phyloP scores from a whole-genome alignment of 2,797 vertebrate species.

The Anguilla pacifica region DNA sequence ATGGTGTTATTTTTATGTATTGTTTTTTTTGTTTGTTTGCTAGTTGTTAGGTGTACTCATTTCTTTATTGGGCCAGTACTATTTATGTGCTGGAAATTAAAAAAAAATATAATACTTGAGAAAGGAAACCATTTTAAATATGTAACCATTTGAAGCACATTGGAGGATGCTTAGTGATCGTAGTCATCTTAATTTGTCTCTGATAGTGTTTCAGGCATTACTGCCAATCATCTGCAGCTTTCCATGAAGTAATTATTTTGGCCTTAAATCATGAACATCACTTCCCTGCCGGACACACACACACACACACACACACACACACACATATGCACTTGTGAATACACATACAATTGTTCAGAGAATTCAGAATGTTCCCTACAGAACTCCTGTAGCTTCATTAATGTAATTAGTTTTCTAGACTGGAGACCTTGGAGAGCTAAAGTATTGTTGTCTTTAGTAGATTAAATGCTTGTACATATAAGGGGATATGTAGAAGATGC shows the following conservation, averaged over 20 bases:
- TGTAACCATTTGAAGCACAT: conserved; percentile 68
- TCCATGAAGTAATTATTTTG: no score
- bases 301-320: not conserved
- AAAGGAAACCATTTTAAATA: conserved; percentile 55
- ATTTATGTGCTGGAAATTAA: conserved; percentile 61
- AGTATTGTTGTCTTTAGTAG: not conserved
- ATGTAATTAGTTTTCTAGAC: no score
- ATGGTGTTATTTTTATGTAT: conserved; percentile 51
- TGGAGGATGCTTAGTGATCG: not conserved
- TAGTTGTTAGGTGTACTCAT: conserved; percentile 50
- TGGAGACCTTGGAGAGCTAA: no score
- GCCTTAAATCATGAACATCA: no score
- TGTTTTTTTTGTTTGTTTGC: not conserved
- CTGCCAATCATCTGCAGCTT: not conserved
- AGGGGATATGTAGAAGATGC: not conserved
- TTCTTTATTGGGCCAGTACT: conserved; percentile 70
- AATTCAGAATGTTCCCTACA: no score
- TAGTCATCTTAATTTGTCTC: not conserved
- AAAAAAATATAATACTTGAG: conserved; percentile 4
- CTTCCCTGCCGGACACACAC: no score
- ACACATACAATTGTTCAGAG: no score
- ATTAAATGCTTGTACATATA: not conserved
- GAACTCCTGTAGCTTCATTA: no score
- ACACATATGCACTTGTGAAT: not conserved
- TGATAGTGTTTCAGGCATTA: no score